Conservation (phyloP, 2,113 vertebrate genomes). For the Cheilinus undulatus region DNA sequence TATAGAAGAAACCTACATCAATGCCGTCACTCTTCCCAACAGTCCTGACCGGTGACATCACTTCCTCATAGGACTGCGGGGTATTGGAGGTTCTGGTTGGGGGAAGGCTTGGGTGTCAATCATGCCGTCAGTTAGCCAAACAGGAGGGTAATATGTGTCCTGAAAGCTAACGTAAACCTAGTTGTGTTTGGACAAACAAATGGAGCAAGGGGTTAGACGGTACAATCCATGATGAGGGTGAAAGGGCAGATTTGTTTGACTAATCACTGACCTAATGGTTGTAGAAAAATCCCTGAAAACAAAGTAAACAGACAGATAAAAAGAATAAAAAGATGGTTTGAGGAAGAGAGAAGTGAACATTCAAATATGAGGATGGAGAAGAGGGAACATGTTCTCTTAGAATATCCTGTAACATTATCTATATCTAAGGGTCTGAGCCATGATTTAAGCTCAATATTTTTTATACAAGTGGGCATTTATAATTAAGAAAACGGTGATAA, state of each 20-base stretch:
- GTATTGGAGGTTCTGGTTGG: conserved; percentile 7
- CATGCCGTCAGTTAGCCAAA: conserved; percentile 58
- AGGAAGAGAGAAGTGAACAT: background rate
- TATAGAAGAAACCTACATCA: conserved; percentile 40
- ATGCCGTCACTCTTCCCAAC: conserved; percentile 51
- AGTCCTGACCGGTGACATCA: conserved; percentile 60
- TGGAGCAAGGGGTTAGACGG: conserved; percentile 20
- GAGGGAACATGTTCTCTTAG: too few relatives aligned
- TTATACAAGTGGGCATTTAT: too few relatives aligned
- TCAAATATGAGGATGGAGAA: background rate
- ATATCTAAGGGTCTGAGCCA: too few relatives aligned
- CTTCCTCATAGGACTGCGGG: conserved; percentile 32
- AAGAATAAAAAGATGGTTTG: background rate
- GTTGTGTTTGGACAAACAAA: conserved; percentile 51
- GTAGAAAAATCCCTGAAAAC: conserved; percentile 40
- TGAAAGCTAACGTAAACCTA: conserved; percentile 45
- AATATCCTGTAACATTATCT: too few relatives aligned
- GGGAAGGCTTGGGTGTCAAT: conserved; percentile 46
- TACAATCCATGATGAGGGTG: conserved; percentile 17
- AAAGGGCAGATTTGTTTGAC: conserved; percentile 48
- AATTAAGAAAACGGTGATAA: too few relatives aligned
- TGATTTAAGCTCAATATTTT: too few relatives aligned
- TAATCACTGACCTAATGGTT: conserved; percentile 44
- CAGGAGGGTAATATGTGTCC: conserved; percentile 37
- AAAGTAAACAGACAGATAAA: conserved; percentile 29